Base-by-base conservation (phyloP, 2,113 vertebrate species). In the Junco hyemalis region DNA sequence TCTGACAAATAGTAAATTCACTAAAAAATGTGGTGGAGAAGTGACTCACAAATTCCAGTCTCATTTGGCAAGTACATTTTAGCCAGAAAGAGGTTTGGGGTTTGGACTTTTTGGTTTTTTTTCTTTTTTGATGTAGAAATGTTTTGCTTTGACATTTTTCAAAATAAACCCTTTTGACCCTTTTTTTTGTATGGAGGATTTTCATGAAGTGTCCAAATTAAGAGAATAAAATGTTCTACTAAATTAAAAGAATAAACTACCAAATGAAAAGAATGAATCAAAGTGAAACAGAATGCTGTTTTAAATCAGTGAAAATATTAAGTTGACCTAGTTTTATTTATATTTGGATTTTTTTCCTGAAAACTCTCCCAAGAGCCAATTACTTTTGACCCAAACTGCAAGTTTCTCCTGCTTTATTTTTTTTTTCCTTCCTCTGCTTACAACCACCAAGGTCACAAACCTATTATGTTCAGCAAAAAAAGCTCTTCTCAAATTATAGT, bases 1-100 rank as follows among this genome's bases (percentile, higher is more conserved):
- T 36, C 66, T 90, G 88, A 90, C 90, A 93, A 93, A 92, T 77
- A 92, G 76, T 92, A 92, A 95, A 96, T 88, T 93, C 92, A 92
- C 92, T 93, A 5, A 76, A 95, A 95, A 83, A 95, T 77, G 85
- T 35, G 15, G 31, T 57, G 16, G 53, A 82, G 93, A 65, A 96
- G 65, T 90, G 71, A 93, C 82, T 96, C 90, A 94, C 59, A 86
- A 94, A 95, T 93, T 93, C 90, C 95, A 82, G 28, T 23, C 79
- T 90, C 60, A 88, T 95, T 93, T 88, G 82, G 81, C 92, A 82
- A 95, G 45, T 40, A 38, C 5, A 2, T 80, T 85, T 90, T 33
- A 84, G 63, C 85, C 85, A 92, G 92, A 88, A 73, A 82, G 31
- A 40, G 17, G 23, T 36, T 73, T 68, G 70, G 60, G 59, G 9